Evolutionary conservation across 2,113 vertebrate genomes (phyloP).

Genomic region (Mesembrinibis cayennensis): DNA sequence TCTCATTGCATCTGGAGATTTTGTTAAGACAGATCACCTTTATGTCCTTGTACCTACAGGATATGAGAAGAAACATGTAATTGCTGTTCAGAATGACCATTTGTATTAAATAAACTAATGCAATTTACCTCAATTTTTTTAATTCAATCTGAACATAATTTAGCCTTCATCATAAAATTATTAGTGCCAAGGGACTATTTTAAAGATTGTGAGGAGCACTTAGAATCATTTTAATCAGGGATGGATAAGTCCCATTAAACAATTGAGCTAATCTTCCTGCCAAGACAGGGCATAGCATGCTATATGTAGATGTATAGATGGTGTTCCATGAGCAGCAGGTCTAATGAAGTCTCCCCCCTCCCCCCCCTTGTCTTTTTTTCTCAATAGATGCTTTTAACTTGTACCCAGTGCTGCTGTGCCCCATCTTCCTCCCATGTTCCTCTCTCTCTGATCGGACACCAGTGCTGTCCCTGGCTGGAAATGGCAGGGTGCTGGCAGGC

Average conservation of each 20-base stretch:
- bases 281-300: background rate
- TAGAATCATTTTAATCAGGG: constrained; percentile 13
- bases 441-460: accelerated
- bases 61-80: background rate
- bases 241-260: background rate
- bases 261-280: background rate
- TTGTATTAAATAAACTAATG: constrained; percentile 28
- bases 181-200: constrained; percentile 15
- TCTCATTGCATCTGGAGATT: background rate
- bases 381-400: background rate
- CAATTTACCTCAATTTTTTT: constrained; percentile 22
- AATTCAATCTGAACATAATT: constrained; percentile 4
- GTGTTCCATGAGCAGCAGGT: background rate
- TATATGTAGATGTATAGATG: background rate
- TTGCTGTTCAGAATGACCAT: background rate
- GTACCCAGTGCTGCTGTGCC: background rate
- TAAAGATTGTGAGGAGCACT: constrained; percentile 2
- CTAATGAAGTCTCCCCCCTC: background rate
- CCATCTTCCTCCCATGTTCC: background rate
- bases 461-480: background rate
- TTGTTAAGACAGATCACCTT: background rate
- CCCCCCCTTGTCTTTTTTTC: background rate
- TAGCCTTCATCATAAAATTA: constrained; percentile 10
- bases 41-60: background rate
- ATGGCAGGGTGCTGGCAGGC: background rate